Evolutionary conservation across 53 echinoderm and acorn worm species (phyloP).

Genomic region (Stichopus horrens): DNA sequence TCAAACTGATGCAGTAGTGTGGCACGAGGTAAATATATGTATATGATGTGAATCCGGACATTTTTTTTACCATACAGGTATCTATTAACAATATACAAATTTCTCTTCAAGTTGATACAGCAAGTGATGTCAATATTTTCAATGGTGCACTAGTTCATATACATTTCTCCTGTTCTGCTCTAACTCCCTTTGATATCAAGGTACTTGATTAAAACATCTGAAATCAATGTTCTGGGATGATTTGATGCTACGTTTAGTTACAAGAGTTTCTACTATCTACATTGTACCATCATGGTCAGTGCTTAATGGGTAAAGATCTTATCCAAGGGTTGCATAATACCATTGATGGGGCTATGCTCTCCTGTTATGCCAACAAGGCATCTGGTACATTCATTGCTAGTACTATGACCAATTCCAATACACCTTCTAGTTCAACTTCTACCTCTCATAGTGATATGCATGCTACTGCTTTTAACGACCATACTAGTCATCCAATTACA

Average conservation of each 20-base stretch:
- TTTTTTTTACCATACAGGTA: too few relatives aligned
- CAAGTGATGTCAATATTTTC: conserved; percentile 12
- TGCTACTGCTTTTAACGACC: not conserved
- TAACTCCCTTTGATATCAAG: not conserved
- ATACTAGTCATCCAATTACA: not conserved
- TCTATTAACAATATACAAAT: not conserved
- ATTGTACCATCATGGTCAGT: conserved; percentile 16
- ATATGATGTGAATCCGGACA: too few relatives aligned
- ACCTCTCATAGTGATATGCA: not conserved
- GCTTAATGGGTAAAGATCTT: conserved; percentile 12
- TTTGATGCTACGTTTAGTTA: conserved; percentile 7
- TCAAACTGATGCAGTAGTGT: too few relatives aligned
- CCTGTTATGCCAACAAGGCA: not conserved
- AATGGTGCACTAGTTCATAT: not conserved
- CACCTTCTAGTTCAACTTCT: not conserved
- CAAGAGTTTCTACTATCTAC: not conserved
- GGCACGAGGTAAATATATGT: too few relatives aligned
- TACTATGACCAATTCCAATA: not conserved
- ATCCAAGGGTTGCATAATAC: conserved; percentile 12
- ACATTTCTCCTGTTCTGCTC: not conserved
- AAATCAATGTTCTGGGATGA: conserved; percentile 7
- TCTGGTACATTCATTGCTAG: not conserved
- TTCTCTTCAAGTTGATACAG: not conserved
- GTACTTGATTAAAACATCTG: not conserved
- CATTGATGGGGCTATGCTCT: conserved; percentile 10